Percentiles rank a stretch among this genome's conserved stretches.
phyloP scores from a whole-genome alignment of 2,888 invertebrate species.

The Strigamia maritima region DNA sequence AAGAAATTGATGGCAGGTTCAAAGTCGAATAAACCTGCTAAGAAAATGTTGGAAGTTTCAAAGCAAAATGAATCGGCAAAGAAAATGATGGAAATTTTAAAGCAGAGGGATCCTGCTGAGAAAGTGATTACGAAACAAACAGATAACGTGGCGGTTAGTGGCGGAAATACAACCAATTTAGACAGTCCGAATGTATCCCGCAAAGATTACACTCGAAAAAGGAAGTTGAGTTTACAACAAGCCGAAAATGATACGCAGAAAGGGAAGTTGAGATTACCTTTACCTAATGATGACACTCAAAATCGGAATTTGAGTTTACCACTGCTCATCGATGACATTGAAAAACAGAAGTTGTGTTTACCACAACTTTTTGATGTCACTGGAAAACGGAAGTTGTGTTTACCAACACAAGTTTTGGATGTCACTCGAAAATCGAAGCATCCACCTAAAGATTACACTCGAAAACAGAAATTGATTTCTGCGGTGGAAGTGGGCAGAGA shows the following conservation, averaged over 20 bases:
- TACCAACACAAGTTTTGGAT: too few species aligned
- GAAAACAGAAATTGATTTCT: too few species aligned
- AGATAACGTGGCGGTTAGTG: background rate
- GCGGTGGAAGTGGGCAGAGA: background rate
- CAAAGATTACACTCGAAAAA: background rate
- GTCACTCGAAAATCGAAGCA: too few species aligned
- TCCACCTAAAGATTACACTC: background rate
- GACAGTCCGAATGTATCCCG: background rate
- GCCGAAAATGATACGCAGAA: background rate
- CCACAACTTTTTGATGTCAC: too few species aligned
- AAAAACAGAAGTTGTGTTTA: too few species aligned
- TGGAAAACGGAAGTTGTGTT: background rate
- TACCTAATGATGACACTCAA: background rate
- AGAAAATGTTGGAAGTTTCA: background rate
- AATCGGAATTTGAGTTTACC: too few species aligned
- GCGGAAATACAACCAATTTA: background rate
- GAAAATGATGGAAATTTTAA: background rate
- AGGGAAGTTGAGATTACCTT: too few species aligned
- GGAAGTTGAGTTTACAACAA: background rate
- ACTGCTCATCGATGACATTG: too few species aligned
- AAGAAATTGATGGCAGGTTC: background rate
- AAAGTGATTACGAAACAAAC: background rate
- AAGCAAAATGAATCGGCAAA: background rate
- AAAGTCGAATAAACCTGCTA: background rate
- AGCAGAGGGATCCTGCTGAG: background rate